phyloP scores from a whole-genome alignment of 2,888 invertebrate genomes.

The Caenorhabditis sinica region DNA sequence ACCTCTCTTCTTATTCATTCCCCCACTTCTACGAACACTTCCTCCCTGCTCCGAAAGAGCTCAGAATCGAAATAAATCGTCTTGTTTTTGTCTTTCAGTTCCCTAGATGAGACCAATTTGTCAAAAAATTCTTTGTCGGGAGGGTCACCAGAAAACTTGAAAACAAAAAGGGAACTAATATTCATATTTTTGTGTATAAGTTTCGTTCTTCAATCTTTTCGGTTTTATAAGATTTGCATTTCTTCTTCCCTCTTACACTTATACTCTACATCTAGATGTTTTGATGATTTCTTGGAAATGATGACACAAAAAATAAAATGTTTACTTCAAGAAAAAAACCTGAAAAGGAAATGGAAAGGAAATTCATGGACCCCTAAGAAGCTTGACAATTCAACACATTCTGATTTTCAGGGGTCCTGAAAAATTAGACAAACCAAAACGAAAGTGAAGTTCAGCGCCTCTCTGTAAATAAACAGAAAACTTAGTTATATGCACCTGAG shows the following conservation, averaged over 20 bases:
- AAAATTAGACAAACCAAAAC: too few relatives aligned
- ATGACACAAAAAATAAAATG: neutral
- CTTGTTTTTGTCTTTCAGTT: slow-evolving; percentile 37
- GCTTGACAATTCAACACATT: neutral
- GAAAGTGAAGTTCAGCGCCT: too few relatives aligned
- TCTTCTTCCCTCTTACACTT: neutral
- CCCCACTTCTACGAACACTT: neutral
- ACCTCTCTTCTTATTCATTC: neutral
- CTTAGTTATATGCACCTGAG: too few relatives aligned
- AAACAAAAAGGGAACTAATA: slow-evolving; percentile 19
- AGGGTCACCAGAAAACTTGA: slow-evolving; percentile 4
- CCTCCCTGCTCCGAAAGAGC: neutral
- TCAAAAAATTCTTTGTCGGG: slow-evolving; percentile 28
- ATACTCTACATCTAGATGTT: neutral
- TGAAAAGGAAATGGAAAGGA: slow-evolving; percentile 9
- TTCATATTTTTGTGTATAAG: slow-evolving; percentile 16
- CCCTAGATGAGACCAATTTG: slow-evolving; percentile 50
- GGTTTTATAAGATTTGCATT: neutral
- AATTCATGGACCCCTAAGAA: slow-evolving; percentile 6
- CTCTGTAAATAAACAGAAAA: too few relatives aligned
- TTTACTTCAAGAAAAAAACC: neutral
- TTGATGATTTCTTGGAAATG: slow-evolving; percentile 14
- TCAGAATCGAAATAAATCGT: slow-evolving; percentile 38
- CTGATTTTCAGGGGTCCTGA: too few relatives aligned
- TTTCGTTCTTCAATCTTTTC: neutral